Base-by-base conservation (phyloP, 2,797 vertebrate genomes). In the Borostomias antarcticus region DNA sequence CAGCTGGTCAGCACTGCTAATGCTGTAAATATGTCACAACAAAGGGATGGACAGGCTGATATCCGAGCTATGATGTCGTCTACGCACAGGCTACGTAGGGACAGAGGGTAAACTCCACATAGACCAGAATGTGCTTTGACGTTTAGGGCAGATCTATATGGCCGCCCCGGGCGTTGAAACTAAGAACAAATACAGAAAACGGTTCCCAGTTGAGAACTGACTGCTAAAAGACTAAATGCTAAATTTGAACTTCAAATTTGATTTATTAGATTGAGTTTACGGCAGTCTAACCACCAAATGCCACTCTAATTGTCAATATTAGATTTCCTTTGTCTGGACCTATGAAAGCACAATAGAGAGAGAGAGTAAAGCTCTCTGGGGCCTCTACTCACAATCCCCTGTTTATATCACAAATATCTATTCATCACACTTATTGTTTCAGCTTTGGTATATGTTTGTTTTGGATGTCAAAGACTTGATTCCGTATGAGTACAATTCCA, bases 391-490 rank as follows among this genome's bases (percentile, higher is more conserved):
- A 57, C 60, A 61, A 30, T 43, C 53, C 57, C 60, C 28, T 64
- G 43, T 72, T 73, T 70, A 70, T 40, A n/a, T 78, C 68, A 70
- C 59, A 17, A 37, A 59, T 69, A 61, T 57, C 62, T 63, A 70
- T 72, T 70, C 71, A 73, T 73, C 50, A 70, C 35, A 50, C 72
- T 72, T 72, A 72, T 72, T 56, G 64, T 76, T 74, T 35, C 61
- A 68, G 64, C 43, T 40, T 53, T 64, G 62, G 62, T 69, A 69
- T 58, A 48, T 58, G 72, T 76, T 82, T 65, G 69, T 57, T 69
- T 77, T 70, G 64, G 70, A 75, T 13, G 66, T 43, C 56, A 29
- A 50, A 19, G 59, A 60, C 58, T 71, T 62, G 50, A 62, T 68
- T 71, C 66, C 29, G 11, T 32, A 56, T 48, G 40, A 33, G n/a